Conservation (phyloP, 37 sponge, comb jelly and placozoan species). For the Amphimedon queenslandica region DNA sequence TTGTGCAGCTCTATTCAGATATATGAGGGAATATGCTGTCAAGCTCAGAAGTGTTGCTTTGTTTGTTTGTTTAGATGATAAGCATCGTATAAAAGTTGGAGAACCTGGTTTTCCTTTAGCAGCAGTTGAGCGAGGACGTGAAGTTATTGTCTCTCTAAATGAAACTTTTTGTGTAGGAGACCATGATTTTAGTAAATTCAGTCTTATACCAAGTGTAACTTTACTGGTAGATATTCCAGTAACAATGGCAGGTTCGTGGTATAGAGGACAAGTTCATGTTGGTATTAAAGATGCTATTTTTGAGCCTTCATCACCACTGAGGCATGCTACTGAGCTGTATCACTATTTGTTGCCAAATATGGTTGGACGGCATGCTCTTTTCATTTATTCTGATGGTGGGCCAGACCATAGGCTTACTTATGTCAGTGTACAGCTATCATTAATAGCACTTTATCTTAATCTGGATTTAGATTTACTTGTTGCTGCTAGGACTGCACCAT, state of each 20-base stretch:
- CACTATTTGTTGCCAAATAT: not conserved
- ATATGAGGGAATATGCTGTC: conserved; percentile 35
- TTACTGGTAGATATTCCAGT: not conserved
- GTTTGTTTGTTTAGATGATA: conserved; percentile 51
- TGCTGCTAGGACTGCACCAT: conserved; percentile 44
- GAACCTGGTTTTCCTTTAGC: conserved; percentile 62
- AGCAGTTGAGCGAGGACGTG: conserved; percentile 42
- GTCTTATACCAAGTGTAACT: not conserved
- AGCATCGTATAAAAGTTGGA: conserved; percentile 57
- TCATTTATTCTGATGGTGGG: conserved; percentile 56
- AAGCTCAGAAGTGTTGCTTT: conserved; percentile 1
- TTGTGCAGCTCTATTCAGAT: conserved; percentile 44
- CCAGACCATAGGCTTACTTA: conserved; percentile 51
- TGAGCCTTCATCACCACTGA: conserved; percentile 35
- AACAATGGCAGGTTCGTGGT: not conserved
- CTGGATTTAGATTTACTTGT: conserved; percentile 46
- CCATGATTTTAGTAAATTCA: too few relatives aligned
- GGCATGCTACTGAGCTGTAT: conserved; percentile 37
- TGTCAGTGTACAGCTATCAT: conserved; percentile 40
- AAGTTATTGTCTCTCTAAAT: conserved; percentile 26
- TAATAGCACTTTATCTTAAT: conserved; percentile 24
- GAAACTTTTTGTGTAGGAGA: conserved; percentile 51
- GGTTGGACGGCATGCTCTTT: conserved; percentile 8
- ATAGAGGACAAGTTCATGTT: conserved; percentile 10
- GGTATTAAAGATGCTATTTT: conserved; percentile 40